phyloP scores from a whole-genome alignment of 2,888 invertebrate genomes.

The Zaprionus bogoriensis region DNA sequence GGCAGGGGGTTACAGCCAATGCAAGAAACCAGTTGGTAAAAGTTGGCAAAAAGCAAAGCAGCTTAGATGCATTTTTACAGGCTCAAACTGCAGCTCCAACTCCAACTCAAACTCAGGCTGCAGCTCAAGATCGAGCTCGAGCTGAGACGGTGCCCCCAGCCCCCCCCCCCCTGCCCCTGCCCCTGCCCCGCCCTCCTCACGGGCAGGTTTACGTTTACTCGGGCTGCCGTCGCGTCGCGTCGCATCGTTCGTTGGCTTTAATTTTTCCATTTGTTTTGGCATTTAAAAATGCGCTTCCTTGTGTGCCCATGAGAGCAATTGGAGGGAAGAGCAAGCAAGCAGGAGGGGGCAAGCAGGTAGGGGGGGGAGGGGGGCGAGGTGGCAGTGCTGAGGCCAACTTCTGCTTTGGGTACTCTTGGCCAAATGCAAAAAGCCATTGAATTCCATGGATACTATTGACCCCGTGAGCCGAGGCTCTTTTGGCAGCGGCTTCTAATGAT shows the following conservation, averaged over 20 bases:
- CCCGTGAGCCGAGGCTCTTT: conserved; percentile 54
- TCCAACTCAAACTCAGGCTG: neutral
- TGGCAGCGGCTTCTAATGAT: conserved; percentile 60
- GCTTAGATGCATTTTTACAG: conserved; percentile 79
- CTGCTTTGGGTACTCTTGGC: conserved; percentile 59
- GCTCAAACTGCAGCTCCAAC: neutral
- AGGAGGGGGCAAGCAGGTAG: neutral
- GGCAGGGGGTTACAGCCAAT: conserved; percentile 27
- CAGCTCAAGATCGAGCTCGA: neutral
- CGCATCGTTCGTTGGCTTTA: conserved; percentile 76
- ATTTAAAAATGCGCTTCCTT: conserved; percentile 78
- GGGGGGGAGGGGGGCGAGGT: neutral
- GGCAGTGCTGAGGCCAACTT: conserved; percentile 22
- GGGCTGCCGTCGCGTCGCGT: conserved; percentile 19
- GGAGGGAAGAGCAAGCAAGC: conserved; percentile 12
- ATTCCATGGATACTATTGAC: conserved; percentile 76
- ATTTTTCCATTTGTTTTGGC: conserved; percentile 78
- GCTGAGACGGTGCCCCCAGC: neutral
- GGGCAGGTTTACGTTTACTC: conserved; percentile 37
- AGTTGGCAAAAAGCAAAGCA: conserved; percentile 69
- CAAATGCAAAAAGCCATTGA: conserved; percentile 74
- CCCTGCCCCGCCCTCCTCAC: neutral
- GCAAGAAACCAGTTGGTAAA: conserved; percentile 73
- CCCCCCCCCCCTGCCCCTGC: conserved; percentile 1
- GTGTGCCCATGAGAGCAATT: conserved; percentile 63